Conservation (phyloP, 2,888 invertebrate genomes). For the Pteria penguin region DNA sequence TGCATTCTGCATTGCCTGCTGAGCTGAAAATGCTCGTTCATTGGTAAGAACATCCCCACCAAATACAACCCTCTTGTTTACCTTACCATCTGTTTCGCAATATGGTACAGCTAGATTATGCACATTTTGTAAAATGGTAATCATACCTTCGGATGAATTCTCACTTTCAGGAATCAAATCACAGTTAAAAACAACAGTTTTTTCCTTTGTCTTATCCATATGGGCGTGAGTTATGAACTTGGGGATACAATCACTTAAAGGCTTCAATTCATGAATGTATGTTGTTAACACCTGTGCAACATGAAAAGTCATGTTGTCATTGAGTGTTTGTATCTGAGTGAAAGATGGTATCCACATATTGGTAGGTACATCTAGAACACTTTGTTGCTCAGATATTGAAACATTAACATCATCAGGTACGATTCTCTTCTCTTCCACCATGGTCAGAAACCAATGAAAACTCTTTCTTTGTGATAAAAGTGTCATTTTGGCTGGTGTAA, state of each 20-base stretch:
- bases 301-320: constrained; percentile 21
- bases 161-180: constrained; percentile 17
- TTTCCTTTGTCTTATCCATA: constrained; percentile 2
- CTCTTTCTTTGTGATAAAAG: constrained; percentile 29
- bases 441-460: constrained; percentile 33
- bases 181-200: constrained; percentile 14
- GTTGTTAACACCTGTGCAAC: constrained; percentile 3
- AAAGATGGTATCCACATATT: constrained; percentile 11
- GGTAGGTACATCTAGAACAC: not conserved
- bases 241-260: not conserved
- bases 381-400: not conserved
- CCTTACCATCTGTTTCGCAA: not conserved
- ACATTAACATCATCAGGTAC: constrained; percentile 14
- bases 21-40: constrained; percentile 7
- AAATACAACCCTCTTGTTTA: not conserved
- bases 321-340: not conserved
- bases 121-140: constrained; percentile 20
- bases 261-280: constrained; percentile 10
- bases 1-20: constrained; percentile 18
- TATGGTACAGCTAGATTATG: not conserved
- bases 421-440: constrained; percentile 31
- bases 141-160: constrained; percentile 22
- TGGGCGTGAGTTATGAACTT: not conserved
- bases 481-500: constrained; percentile 30
- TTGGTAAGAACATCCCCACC: not conserved